Percentiles rank a stretch among this genome's conserved stretches.
phyloP scores from a whole-genome alignment of 2,797 vertebrate species.

The Pangasius djambal region DNA sequence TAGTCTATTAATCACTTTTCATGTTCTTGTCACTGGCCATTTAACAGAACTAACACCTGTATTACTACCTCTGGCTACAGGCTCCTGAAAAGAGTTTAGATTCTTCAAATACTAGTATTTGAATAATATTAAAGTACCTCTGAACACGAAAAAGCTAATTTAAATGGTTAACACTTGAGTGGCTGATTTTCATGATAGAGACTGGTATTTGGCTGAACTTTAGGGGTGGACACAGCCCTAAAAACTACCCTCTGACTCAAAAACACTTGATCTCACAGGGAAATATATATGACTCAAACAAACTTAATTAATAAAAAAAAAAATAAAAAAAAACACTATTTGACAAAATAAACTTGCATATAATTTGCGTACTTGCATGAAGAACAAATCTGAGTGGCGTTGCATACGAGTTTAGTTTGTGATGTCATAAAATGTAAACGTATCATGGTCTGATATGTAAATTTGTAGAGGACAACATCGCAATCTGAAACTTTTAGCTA shows the following conservation, averaged over 20 bases:
- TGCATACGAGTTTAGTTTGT: not conserved
- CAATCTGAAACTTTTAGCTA: not conserved
- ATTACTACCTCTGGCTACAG: slow-evolving; percentile 2
- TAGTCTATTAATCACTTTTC: slow-evolving; percentile 55
- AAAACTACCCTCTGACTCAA: not conserved
- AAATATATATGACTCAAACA: not conserved
- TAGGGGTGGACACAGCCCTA: not conserved
- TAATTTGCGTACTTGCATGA: not conserved
- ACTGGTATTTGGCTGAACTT: not conserved
- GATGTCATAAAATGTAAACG: not conserved
- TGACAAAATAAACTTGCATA: not conserved
- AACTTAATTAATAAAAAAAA: not conserved
- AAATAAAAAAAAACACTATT: not conserved
- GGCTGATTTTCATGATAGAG: not conserved
- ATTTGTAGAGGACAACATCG: not conserved
- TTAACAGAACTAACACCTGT: slow-evolving; percentile 6
- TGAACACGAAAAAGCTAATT: not conserved
- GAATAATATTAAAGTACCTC: slow-evolving; percentile 27
- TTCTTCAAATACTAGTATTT: not conserved
- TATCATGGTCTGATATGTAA: not conserved
- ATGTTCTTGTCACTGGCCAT: slow-evolving; percentile 34
- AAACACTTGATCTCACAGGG: not conserved
- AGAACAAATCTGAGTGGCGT: not conserved
- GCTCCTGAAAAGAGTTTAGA: not conserved
- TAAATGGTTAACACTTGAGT: not conserved